Evolutionary conservation across 2,888 invertebrate genomes (phyloP).

Genomic region (Adela reaumurella): DNA sequence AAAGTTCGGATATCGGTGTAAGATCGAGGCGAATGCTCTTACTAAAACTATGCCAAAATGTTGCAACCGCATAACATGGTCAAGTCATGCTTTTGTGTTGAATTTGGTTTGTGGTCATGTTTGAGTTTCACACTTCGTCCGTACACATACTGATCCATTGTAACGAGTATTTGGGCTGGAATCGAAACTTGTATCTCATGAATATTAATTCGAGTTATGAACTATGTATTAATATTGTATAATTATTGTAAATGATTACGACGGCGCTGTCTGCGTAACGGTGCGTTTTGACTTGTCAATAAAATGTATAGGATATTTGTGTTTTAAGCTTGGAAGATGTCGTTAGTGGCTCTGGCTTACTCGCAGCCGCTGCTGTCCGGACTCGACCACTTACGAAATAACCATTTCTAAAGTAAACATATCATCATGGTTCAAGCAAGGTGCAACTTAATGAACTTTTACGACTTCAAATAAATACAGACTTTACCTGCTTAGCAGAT

Average conservation of each 20-base stretch:
- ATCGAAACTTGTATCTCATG: not conserved
- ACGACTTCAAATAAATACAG: too few species aligned
- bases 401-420: not conserved
- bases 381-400: not conserved
- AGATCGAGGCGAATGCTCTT: too few species aligned
- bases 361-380: too few species aligned
- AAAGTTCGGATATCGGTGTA: too few species aligned
- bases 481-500: too few species aligned
- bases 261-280: not conserved
- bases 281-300: not conserved
- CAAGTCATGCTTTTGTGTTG: too few species aligned
- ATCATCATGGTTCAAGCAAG: too few species aligned
- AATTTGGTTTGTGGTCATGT: too few species aligned
- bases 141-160: not conserved
- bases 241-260: not conserved
- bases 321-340: not conserved
- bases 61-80: too few species aligned
- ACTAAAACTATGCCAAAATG: too few species aligned
- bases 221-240: not conserved
- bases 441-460: not conserved
- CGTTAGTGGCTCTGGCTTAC: not conserved
- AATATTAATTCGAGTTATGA: not conserved
- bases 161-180: not conserved
- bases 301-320: not conserved
- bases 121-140: not conserved